Evolutionary conservation across 2,113 vertebrate genomes (phyloP).

Genomic region (Takifugu bimaculatus): DNA sequence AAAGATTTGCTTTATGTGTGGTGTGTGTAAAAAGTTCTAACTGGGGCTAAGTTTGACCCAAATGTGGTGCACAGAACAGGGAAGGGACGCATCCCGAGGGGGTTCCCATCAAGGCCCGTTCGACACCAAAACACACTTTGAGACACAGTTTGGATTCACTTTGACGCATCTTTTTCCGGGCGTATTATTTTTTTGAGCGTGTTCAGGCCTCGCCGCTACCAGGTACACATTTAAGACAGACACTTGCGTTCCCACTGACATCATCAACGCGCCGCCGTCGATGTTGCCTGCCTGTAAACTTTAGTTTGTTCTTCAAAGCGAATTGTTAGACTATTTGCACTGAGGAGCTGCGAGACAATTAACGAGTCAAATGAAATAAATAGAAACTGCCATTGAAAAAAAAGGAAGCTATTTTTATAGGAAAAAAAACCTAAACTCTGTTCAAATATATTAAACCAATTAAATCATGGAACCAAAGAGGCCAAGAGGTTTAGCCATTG

Average conservation of each 20-base stretch:
- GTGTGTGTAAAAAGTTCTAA: slow-evolving; percentile 20
- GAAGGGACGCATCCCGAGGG: slow-evolving; percentile 29
- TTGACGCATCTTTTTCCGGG: slow-evolving; percentile 35
- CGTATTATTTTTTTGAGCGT: slow-evolving; percentile 4
- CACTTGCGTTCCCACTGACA: slow-evolving; percentile 4
- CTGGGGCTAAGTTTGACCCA: slow-evolving; percentile 47
- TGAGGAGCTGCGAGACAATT: slow-evolving; percentile 89
- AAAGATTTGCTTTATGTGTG: no score
- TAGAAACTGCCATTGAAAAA: slow-evolving; percentile 88
- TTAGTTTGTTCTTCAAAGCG: slow-evolving; percentile 87
- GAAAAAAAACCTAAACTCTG: slow-evolving; percentile 83
- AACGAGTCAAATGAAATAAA: slow-evolving; percentile 38
- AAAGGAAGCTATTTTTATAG: slow-evolving; percentile 95
- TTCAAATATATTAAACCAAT: slow-evolving; percentile 88
- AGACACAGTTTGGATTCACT: slow-evolving; percentile 45
- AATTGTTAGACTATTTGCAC: slow-evolving; percentile 95
- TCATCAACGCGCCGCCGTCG: background rate
- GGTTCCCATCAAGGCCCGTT: slow-evolving; percentile 16
- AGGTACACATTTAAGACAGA: background rate
- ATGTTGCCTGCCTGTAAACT: slow-evolving; percentile 52
- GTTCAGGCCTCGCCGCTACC: background rate
- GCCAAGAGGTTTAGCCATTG: slow-evolving; percentile 85
- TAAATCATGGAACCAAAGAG: slow-evolving; percentile 97
- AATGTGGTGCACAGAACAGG: slow-evolving; percentile 13
- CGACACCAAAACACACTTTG: slow-evolving; percentile 46